These are phyloP conservation scores for Apoderus coryli DNA, from an alignment of 2,888 invertebrate species.

Conservation along the genomic window DNA sequence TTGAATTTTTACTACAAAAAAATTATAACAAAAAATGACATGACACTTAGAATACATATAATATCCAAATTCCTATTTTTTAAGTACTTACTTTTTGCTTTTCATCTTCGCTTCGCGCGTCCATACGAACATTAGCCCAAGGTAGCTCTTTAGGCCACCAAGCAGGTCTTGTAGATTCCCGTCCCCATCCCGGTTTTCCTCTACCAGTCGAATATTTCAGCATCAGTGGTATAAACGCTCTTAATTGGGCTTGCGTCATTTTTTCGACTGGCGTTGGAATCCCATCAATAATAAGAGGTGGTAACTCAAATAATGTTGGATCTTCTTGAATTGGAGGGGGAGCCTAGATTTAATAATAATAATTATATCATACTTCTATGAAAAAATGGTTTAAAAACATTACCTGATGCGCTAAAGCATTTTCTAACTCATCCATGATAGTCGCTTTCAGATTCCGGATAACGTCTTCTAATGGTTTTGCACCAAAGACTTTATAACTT, in stretches of 20 bases:
- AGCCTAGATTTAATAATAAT: conserved; percentile 31
- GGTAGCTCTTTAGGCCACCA: conserved; percentile 99
- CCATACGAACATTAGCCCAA: conserved; percentile 97
- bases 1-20: too few relatives aligned
- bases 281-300: conserved; percentile 91
- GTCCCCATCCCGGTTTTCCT: conserved; percentile 96
- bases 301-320: conserved; percentile 87
- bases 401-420: conserved; percentile 75
- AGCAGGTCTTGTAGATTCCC: conserved; percentile 86
- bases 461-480: conserved; percentile 92
- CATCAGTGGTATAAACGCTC: conserved; percentile 96
- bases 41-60: too few relatives aligned
- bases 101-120: conserved; percentile 89
- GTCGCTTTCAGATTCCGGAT: conserved; percentile 78
- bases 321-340: conserved; percentile 78
- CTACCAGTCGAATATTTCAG: conserved; percentile 93
- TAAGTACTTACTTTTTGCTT: conserved; percentile 98
- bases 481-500: conserved; percentile 92
- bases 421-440: conserved; percentile 91
- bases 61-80: too few relatives aligned
- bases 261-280: conserved; percentile 97
- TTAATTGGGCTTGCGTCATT: conserved; percentile 95
- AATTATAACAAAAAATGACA: too few relatives aligned
- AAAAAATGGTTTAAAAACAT: background rate
- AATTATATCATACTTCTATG: conserved; percentile 1